Evolutionary conservation across 2,113 vertebrate genomes (phyloP).

Genomic region (Limnothrissa miodon): DNA sequence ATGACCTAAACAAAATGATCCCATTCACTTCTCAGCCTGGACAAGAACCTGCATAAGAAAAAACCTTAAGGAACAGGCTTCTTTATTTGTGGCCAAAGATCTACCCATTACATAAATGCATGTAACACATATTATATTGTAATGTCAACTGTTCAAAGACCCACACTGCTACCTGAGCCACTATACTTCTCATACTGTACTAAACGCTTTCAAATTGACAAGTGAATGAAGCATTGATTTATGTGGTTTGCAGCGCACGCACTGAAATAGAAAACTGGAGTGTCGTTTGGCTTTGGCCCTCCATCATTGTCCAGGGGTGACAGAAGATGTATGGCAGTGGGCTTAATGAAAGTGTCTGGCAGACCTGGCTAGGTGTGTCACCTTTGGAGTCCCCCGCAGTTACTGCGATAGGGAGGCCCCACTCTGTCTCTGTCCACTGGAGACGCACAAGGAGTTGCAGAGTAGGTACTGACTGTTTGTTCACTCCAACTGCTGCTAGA

Average conservation of each 20-base stretch:
- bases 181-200: neutral
- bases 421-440: constrained; percentile 35
- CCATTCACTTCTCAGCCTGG: too few relatives aligned
- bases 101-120: neutral
- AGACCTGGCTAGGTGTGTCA: constrained; percentile 29
- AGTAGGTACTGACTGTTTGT: neutral
- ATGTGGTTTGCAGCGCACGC: constrained; percentile 5
- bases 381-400: constrained; percentile 35
- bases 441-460: constrained; percentile 19
- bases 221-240: constrained; percentile 32
- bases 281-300: constrained; percentile 36
- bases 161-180: neutral
- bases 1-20: too few relatives aligned
- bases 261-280: constrained; percentile 40
- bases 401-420: constrained; percentile 26
- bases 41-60: too few relatives aligned
- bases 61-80: too few relatives aligned
- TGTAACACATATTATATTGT: neutral
- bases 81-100: neutral
- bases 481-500: too few relatives aligned
- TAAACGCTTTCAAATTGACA: constrained; percentile 6
- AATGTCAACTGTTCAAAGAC: neutral
- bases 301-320: constrained; percentile 37
- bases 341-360: constrained; percentile 45
- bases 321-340: constrained; percentile 41